Evolutionary conservation across 2,797 vertebrate genomes (phyloP).

Genomic region (Pantherophis vulpinus): DNA sequence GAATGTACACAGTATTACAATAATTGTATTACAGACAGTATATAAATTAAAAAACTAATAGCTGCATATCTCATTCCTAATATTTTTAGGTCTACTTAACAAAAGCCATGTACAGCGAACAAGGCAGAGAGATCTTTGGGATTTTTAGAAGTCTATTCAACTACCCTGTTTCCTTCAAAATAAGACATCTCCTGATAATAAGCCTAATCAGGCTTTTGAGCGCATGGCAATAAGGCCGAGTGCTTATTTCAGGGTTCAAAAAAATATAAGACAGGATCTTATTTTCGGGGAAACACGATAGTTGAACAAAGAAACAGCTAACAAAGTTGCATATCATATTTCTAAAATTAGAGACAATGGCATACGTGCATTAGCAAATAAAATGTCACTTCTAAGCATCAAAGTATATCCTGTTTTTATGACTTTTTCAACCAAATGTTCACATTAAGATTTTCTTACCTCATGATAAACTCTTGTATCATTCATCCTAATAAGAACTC

Average conservation of each 20-base stretch:
- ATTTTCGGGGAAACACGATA: too few species aligned
- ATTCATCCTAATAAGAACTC: conserved; percentile 92
- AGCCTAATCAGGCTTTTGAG: too few species aligned
- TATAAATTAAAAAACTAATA: not conserved
- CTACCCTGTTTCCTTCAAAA: too few species aligned
- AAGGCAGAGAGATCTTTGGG: not conserved
- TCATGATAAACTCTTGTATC: conserved; percentile 93
- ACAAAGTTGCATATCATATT: not conserved
- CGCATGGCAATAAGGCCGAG: too few species aligned
- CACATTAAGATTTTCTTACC: conserved; percentile 63
- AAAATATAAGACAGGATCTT: too few species aligned
- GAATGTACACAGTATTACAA: not conserved
- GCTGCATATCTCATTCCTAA: not conserved
- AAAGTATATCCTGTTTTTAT: not conserved
- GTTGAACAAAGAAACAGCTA: not conserved
- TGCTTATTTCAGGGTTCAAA: too few species aligned
- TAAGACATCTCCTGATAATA: too few species aligned
- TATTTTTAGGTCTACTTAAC: not conserved
- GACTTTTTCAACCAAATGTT: not conserved
- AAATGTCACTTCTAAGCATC: not conserved
- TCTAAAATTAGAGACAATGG: not conserved
- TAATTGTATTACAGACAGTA: not conserved
- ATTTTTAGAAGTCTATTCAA: not conserved
- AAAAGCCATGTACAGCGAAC: not conserved
- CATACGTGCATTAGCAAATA: not conserved